These are phyloP conservation scores for Aphidius ervi DNA, from an alignment of 1,140 invertebrate species.

Conservation along the genomic window DNA sequence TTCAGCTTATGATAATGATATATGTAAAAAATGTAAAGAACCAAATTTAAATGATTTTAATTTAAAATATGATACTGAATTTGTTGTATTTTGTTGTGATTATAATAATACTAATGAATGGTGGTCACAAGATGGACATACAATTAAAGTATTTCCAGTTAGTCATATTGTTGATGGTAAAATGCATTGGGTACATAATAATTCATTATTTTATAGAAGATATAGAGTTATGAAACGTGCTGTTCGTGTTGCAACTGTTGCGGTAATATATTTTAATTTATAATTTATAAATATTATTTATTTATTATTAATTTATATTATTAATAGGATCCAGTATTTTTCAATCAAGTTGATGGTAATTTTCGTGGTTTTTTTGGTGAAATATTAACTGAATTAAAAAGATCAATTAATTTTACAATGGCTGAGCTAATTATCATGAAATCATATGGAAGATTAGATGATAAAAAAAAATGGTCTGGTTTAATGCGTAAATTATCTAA, in stretches of 20 bases:
- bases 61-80: slow-evolving; percentile 20
- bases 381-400: slow-evolving; percentile 30
- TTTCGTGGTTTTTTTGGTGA: slow-evolving; percentile 22
- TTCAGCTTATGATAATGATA: background rate
- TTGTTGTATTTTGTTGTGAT: slow-evolving; percentile 18
- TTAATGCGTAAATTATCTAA: slow-evolving; percentile 29
- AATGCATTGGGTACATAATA: slow-evolving; percentile 3
- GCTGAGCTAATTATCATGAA: background rate
- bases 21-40: slow-evolving; percentile 13
- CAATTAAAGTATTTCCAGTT: slow-evolving; percentile 18
- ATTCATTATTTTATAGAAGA: slow-evolving; percentile 22
- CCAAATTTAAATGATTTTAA: slow-evolving; percentile 15
- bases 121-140: slow-evolving; percentile 21
- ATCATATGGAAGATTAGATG: slow-evolving; percentile 28
- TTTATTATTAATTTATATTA: slow-evolving; percentile 5
- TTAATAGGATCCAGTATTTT: slow-evolving; percentile 27
- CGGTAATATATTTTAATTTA: slow-evolving; percentile 20
- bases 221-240: background rate
- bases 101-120: slow-evolving; percentile 17
- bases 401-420: slow-evolving; percentile 32
- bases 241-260: slow-evolving; percentile 25
- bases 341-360: slow-evolving; percentile 12
- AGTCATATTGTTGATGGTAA: slow-evolving; percentile 22
- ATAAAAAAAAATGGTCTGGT: slow-evolving; percentile 31
- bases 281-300: background rate